phyloP scores from a whole-genome alignment of 1,140 invertebrate genomes.

The Harpegnathos saltator region DNA sequence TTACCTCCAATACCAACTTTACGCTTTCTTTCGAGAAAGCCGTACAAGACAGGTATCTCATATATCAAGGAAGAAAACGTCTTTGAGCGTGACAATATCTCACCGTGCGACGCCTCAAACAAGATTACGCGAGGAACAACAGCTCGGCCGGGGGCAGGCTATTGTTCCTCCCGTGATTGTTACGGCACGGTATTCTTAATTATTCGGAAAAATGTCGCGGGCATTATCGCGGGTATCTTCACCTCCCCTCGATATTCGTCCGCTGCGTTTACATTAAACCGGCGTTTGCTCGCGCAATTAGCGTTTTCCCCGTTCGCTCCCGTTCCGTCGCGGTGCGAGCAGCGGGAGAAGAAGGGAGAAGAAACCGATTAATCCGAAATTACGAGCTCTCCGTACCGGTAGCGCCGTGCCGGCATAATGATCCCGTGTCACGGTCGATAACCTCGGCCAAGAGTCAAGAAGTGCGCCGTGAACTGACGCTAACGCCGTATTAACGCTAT shows the following conservation, averaged over 20 bases:
- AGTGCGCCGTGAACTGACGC: conserved; percentile 44
- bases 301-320: not conserved
- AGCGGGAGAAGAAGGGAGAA: too few relatives aligned
- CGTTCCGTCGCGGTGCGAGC: not conserved
- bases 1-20: too few relatives aligned
- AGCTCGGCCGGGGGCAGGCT: not conserved
- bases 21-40: too few relatives aligned
- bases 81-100: too few relatives aligned
- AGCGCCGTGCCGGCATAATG: conserved; percentile 21
- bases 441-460: conserved; percentile 22
- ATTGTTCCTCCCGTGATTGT: not conserved
- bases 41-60: too few relatives aligned
- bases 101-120: too few relatives aligned
- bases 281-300: conserved; percentile 31
- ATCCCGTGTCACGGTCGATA: conserved; percentile 54
- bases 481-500: conserved; percentile 66
- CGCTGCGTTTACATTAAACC: not conserved
- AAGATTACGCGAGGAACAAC: not conserved
- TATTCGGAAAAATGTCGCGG: conserved; percentile 20
- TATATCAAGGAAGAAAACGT: too few relatives aligned
- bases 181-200: conserved; percentile 1
- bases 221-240: not conserved
- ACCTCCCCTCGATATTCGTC: not conserved
- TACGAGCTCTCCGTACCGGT: conserved; percentile 17
- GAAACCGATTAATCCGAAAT: conserved; percentile 45